Evolutionary conservation across 2,888 invertebrate genomes (phyloP), one percentile per base, ranked within the genome.

Genomic region (Dicycla oo): DNA sequence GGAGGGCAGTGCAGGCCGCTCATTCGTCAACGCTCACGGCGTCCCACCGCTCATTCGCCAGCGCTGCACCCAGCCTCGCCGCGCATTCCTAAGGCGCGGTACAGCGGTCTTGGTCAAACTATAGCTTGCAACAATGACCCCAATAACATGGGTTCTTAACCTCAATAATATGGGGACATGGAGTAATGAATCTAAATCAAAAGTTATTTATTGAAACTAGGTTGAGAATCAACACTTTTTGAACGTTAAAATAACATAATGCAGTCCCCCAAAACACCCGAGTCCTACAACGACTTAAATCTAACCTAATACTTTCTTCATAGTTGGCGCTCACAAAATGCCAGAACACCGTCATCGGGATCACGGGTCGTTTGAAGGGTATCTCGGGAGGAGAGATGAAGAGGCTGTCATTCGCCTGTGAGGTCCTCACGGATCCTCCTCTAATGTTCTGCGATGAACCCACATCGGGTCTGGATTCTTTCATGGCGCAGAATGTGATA

Each of bases 381-480:
- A 98, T 99, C 73, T 99, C 99, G 0, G 99, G 99, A 0, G 99
- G 99, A 0, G 99, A 99, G 94, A 98, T 98, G 97, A 99, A 99
- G 92, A 96, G 99, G 71, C 95, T 99, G 18, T 98, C 99, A 0
- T 99, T 99, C 91, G 99, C 99, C 26, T 98, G 99, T n/a, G 99
- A 99, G 96, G 98, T 99, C 4, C 96, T 99, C 58, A 99, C 99
- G 0, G 98, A 99, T 95, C 99, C 99, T 0, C 98, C 98, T 0
- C 95, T 99, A 57, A 97, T 99, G 97, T 99, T 99, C 91, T 99
- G 99, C 91, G 99, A 99, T 89, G 99, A 99, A 89, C 99, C 99
- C 0, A 99, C 99, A 0, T 99, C 99, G 0, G 99, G 99, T 2
- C 95, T 99, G 72, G 99, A 99, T 93, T 99, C 99, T 0, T 99